Conservation (phyloP, 2,113 vertebrate species). For the Addax nasomaculatus region DNA sequence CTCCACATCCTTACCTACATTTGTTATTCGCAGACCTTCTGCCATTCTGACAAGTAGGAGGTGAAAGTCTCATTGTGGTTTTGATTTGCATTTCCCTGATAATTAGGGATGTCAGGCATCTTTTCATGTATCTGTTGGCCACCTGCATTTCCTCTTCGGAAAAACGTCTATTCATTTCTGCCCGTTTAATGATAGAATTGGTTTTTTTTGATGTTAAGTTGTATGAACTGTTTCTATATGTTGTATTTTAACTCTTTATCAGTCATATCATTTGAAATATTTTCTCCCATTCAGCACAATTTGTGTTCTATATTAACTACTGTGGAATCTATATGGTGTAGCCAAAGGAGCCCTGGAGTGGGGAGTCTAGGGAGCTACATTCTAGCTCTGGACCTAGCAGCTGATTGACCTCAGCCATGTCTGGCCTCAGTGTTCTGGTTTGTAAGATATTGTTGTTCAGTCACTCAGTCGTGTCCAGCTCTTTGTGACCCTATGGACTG, state of each 20-base stretch:
- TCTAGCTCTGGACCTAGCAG: neutral
- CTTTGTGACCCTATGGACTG: neutral
- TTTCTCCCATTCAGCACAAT: neutral
- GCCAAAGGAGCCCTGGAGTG: fast-evolving
- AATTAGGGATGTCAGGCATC: neutral
- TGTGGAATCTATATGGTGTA: fast-evolving
- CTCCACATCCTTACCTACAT: neutral
- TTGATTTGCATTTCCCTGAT: neutral
- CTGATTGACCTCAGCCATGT: neutral
- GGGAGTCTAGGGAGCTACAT: neutral
- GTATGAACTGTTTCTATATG: neutral
- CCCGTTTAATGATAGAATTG: neutral
- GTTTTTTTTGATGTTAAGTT: neutral
- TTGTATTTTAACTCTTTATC: neutral
- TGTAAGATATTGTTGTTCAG: neutral
- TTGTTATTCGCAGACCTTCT: neutral
- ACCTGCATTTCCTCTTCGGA: neutral
- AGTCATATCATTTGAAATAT: neutral
- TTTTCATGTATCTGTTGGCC: neutral
- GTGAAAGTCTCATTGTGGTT: neutral
- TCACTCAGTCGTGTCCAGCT: neutral
- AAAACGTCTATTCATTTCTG: neutral
- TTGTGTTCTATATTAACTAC: neutral
- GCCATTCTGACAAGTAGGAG: neutral
- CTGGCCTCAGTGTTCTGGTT: neutral